Conservation (phyloP, 2,113 vertebrate species). For the Oostethus manadensis region DNA sequence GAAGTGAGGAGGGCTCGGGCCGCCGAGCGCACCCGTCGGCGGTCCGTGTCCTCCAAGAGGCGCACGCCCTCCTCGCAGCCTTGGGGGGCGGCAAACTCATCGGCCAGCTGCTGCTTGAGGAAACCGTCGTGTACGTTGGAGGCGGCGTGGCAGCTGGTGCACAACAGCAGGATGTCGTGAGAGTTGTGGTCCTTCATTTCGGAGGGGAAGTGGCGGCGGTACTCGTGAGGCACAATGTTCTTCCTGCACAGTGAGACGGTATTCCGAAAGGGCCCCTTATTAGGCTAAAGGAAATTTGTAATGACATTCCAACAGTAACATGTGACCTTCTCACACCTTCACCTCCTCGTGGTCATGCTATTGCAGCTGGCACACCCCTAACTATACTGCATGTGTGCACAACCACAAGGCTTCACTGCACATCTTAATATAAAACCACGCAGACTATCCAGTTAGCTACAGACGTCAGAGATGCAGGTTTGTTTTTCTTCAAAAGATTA, state of each 20-base stretch:
- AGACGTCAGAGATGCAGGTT: too few relatives aligned
- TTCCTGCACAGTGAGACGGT: slow-evolving; percentile 72
- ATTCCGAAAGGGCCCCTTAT: too few relatives aligned
- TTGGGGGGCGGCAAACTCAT: slow-evolving; percentile 82
- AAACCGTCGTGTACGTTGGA: slow-evolving; percentile 88
- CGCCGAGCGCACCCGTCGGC: slow-evolving; percentile 85
- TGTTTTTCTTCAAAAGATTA: too few relatives aligned
- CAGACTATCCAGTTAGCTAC: too few relatives aligned
- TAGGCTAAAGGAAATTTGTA: too few relatives aligned
- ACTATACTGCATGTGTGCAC: too few relatives aligned
- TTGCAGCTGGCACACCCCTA: too few relatives aligned
- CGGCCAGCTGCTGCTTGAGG: slow-evolving; percentile 87
- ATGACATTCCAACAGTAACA: too few relatives aligned
- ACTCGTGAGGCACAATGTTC: slow-evolving; percentile 93
- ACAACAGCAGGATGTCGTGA: slow-evolving; percentile 92
- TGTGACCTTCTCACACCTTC: too few relatives aligned
- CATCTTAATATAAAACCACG: too few relatives aligned
- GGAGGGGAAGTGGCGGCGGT: slow-evolving; percentile 89
- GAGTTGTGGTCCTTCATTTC: slow-evolving; percentile 99
- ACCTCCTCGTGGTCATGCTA: too few relatives aligned
- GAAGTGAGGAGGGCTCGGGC: slow-evolving; percentile 86
- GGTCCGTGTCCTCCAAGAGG: slow-evolving; percentile 81
- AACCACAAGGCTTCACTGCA: too few relatives aligned
- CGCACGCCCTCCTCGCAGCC: slow-evolving; percentile 88
- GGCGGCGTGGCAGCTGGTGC: slow-evolving; percentile 88